Base-by-base conservation (phyloP, 2,888 invertebrate species). In the Rhingia campestris region DNA sequence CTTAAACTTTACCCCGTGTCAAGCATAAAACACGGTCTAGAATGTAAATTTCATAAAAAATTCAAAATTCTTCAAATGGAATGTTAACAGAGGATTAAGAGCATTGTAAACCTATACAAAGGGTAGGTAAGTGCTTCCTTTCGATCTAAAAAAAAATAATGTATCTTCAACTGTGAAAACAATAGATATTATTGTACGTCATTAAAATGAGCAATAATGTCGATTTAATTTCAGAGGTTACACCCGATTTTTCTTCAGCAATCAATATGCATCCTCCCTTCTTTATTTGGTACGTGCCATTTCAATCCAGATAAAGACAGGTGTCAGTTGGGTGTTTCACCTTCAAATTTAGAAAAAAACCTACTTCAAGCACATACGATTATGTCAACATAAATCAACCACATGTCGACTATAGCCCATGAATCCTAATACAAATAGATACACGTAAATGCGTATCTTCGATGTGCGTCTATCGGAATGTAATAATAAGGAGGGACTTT, bases 341-440 rank as follows among this genome's bases (percentile, higher is more conserved):
- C 64, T 74, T 74, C 41, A 32, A 74, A 54, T 64, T 56, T 64
- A 49, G 33, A 61, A 73, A 39, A 56, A 66, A 64, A 64, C 58
- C 49, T 35, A 58, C 41, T 58, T 41, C 56, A 74, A 37, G 53
- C 64, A 53, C 51, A 53, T 59, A 63, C 45, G 54, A 14, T 39
- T 37, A 49, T 41, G 41, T 74, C 72, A 76, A 81, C 76, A 81
- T 81, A 81, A 81, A 81, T 81, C 81, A 81, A 76, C 43, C 81
- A 53, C 53, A 76, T 61, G 76, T 37, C 81, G 30, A 39, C 37
- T 54, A 56, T 80, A 12, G 35, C 9, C 30, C 7, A 12, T 3
- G 37, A 80, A 56, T 79, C 37, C 47, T 49, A 64, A 59, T 35
- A 59, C 54, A 49, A 37, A 61, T 54, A 81, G 66, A 81, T 72